A percentile compares a stretch with the other conserved stretches of the same genome.
Conservation (phyloP, 2,113 vertebrate species). For the Astatoreochromis straeleni region DNA sequence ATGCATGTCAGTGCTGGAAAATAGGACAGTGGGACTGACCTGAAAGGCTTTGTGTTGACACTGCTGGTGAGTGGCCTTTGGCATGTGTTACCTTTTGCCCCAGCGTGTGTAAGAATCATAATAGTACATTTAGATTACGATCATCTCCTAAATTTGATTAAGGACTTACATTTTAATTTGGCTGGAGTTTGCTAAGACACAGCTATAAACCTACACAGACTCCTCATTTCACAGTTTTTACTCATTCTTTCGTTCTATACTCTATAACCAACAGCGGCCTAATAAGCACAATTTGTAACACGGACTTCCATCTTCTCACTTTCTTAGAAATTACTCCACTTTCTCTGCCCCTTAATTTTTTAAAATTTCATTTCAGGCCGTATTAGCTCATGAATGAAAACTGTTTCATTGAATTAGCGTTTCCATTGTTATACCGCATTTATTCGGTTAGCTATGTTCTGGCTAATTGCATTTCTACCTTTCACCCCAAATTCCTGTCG, state of each 20-base stretch:
- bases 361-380: constrained; percentile 9
- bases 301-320: background rate
- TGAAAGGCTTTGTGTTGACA: background rate
- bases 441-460: background rate
- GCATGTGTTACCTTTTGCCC: background rate
- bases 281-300: background rate
- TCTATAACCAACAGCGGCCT: background rate
- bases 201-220: background rate
- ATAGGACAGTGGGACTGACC: background rate
- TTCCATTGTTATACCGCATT: background rate
- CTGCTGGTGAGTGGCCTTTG: background rate
- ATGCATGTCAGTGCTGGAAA: background rate
- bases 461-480: constrained; percentile 25
- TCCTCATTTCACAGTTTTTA: background rate
- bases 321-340: background rate
- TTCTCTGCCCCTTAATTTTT: background rate
- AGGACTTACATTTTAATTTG: background rate
- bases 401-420: constrained; percentile 18
- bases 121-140: background rate
- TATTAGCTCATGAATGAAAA: background rate
- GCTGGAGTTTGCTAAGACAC: background rate
- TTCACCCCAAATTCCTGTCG: background rate
- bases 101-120: background rate
- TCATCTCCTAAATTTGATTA: background rate
- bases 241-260: background rate